Evolutionary conservation across 2,888 invertebrate genomes (phyloP), one percentile per base, ranked within the genome.

Genomic region (Torymus texanus): DNA sequence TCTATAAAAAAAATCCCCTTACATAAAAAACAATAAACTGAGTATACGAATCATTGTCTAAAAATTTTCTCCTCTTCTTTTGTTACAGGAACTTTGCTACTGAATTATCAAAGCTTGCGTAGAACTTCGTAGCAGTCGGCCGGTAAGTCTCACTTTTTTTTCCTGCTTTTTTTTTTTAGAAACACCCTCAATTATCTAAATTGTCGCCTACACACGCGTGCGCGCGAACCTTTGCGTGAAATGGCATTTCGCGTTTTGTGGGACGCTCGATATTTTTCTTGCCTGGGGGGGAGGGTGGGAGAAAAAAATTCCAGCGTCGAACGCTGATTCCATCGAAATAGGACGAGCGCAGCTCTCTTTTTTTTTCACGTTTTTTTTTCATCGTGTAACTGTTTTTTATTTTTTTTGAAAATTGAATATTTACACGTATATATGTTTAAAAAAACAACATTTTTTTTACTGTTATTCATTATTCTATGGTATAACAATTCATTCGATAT

Each of bases 301-400:
- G 18, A 53, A 72, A 59, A 53, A 58, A 72, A 62, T 62, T 53
- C 29, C 16, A 24, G 62, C 61, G 61, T 51, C 50, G 13, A 50
- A 51, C 62, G 53, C 72, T 72, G 72, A 72, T 62, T 72, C 21
- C 61, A 72, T 72, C 72, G 59, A 72, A 72, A 62, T 72, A 29
- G 72, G 62, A 29, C 72, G 16, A 2, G 21, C 2, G 41, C 41
- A 1, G 41, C 41, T 5, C 8, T 41, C 4, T 3, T 8, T 8
- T 29, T 41, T 41, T 41, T 41, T 41, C 5, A 1, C 41, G 41
- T 41, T 5, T 41, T 8, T 41, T 5, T 41, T 0, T 41, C 1
- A 21, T 21, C 8, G 41, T 41, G 41, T 41, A 41, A 41, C 41
- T 29, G 2, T 24, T 24, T 24, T 24, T 24, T 24, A 2, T 29